These are phyloP conservation scores for Xenopus petersii DNA, from an alignment of 2,797 vertebrate species.

Conservation along the genomic window DNA sequence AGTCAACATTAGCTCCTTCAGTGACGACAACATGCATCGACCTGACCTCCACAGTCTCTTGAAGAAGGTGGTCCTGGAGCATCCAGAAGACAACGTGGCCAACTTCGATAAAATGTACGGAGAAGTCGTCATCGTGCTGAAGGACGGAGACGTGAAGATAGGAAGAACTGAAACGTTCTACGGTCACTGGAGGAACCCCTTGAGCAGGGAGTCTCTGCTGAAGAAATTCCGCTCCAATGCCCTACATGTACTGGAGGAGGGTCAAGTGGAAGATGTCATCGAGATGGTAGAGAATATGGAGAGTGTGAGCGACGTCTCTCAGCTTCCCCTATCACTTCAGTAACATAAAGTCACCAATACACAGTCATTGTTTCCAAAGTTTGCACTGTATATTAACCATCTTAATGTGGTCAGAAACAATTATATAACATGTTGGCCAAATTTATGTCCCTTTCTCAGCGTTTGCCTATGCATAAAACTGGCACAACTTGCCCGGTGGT, in stretches of 20 bases:
- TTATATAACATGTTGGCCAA: no score
- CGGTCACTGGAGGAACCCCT: conserved; percentile 86
- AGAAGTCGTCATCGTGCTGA: conserved; percentile 75
- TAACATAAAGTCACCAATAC: neutral
- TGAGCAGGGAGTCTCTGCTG: conserved; percentile 75
- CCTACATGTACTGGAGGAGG: conserved; percentile 64
- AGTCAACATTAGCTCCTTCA: conserved; percentile 75
- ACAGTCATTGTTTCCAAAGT: no score
- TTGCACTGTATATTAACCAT: no score
- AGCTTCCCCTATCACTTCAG: conserved; percentile 67
- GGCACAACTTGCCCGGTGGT: no score
- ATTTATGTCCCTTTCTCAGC: no score
- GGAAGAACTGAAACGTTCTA: conserved; percentile 85
- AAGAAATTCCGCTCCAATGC: conserved; percentile 80
- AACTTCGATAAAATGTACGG: conserved; percentile 85
- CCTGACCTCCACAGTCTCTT: conserved; percentile 73
- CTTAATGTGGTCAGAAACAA: no score
- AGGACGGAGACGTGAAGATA: conserved; percentile 67
- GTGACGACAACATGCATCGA: conserved; percentile 60
- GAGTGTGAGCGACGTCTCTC: conserved; percentile 62
- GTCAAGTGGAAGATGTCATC: conserved; percentile 70
- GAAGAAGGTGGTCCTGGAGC: conserved; percentile 74
- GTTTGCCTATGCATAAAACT: no score
- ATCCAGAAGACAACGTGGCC: conserved; percentile 78
- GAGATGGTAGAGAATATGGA: conserved; percentile 74